Base-by-base conservation (phyloP, 2,113 vertebrate genomes). In the Lampris incognitus region DNA sequence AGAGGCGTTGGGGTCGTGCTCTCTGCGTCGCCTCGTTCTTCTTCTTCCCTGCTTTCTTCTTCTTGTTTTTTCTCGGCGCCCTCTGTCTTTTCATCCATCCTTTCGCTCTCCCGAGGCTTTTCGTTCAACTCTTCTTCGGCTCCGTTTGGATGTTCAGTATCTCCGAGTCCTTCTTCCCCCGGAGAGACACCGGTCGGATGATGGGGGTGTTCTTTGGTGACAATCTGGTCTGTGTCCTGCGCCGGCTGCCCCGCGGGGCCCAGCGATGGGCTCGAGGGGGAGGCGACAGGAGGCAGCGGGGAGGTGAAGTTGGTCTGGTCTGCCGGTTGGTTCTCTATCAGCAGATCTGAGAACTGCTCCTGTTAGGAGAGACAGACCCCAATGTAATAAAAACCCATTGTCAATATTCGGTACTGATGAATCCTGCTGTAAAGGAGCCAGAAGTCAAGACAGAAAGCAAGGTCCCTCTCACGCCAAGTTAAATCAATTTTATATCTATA, bases 231-330 rank as follows among this genome's bases (percentile, higher is more conserved):
- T 67, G 2, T 37, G 6, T 75, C 66, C 36, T 54, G 44, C 48
- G 90, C 84, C 38, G 56, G 61, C 3, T 81, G 81, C 46, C 42
- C 42, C 5, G 64, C 38, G 37, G 81, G 41, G 0, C 1, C 55
- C 10, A 65, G 70, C 1, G 85, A 74, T n/a, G 79, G 66, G 52
- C 66, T 71, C 48, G 63, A 49, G 7, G 81, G 75, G n/a, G 59
- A 52, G 44, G 83, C 48, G 2, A 75, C 55, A 0, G 87, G 88
- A 2, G 82, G 86, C 50, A 89, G 75, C 0, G 79, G 87, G 57
- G 74, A 89, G 84, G 82, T 90, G 84, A 92, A 91, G 74, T 79
- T 79, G 66, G n/a, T 72, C 24, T 64, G 69, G 24, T 54, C 1
- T 42, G 59, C 38, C 61, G 56, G 4, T 40, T 9, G 78, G 24